Percentiles rank a stretch among this genome's conserved stretches.
phyloP scores from a whole-genome alignment of 2,797 vertebrate genomes.

The Hippopotamyrus pictus region DNA sequence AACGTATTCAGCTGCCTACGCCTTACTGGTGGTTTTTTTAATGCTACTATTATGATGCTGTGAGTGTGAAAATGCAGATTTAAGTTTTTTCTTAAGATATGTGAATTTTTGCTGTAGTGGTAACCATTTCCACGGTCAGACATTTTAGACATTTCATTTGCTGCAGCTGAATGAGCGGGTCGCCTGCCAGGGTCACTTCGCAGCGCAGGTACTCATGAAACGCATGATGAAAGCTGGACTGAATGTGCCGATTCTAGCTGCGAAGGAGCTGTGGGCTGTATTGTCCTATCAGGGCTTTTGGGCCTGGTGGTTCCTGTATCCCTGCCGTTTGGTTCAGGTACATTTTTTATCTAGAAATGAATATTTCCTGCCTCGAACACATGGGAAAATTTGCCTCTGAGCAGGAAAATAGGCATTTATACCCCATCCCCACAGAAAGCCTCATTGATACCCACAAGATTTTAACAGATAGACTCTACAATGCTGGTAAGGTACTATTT shows the following conservation, averaged over 20 bases:
- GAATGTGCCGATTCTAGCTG: neutral
- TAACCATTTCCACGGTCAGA: neutral
- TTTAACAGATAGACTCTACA: neutral
- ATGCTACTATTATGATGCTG: neutral
- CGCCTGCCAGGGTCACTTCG: neutral
- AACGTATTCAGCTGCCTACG: neutral
- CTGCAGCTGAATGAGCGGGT: neutral
- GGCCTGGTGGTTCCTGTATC: neutral
- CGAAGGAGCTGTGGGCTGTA: neutral
- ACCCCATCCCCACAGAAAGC: neutral
- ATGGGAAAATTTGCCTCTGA: neutral
- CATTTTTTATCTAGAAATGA: neutral
- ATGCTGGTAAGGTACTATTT: neutral
- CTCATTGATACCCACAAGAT: neutral
- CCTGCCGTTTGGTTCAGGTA: neutral
- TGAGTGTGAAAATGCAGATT: constrained; percentile 1
- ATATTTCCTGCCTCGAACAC: neutral
- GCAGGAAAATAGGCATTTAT: neutral
- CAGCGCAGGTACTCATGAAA: neutral
- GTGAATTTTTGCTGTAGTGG: neutral
- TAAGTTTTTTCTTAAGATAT: neutral
- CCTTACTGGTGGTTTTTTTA: neutral
- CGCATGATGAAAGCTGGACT: neutral
- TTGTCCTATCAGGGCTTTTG: neutral
- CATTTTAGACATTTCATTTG: neutral